Evolutionary conservation across 2,888 invertebrate genomes (phyloP).

Genomic region (Protula sp.): DNA sequence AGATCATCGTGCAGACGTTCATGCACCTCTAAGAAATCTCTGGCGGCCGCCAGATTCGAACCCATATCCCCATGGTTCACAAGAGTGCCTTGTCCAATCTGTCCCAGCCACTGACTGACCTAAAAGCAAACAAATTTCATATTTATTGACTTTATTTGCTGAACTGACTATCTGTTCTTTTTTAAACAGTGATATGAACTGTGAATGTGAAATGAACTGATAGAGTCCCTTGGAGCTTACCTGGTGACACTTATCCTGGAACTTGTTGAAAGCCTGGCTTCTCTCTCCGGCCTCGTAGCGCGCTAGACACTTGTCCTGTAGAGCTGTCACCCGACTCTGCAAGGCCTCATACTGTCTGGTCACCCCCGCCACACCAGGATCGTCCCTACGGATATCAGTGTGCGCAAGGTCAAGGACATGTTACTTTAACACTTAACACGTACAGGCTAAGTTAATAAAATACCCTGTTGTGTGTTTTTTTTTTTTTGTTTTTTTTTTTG

Average conservation of each 20-base stretch:
- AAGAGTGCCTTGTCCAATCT: constrained; percentile 69
- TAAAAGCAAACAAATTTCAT: constrained; percentile 11
- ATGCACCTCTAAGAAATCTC: constrained; percentile 70
- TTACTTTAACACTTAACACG: too few relatives aligned
- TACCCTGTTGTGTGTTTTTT: too few relatives aligned
- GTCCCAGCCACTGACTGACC: constrained; percentile 69
- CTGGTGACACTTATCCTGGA: constrained; percentile 66
- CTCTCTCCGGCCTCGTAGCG: constrained; percentile 60
- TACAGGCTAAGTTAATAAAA: too few relatives aligned
- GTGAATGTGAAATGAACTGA: too few relatives aligned
- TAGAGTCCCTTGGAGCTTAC: too few relatives aligned
- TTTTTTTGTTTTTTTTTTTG: too few relatives aligned
- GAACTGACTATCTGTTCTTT: too few relatives aligned
- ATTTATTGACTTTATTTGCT: too few relatives aligned
- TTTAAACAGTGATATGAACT: neutral
- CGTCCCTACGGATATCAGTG: constrained; percentile 55
- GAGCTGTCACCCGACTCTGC: constrained; percentile 63
- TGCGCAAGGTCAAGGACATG: too few relatives aligned
- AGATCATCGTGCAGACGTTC: constrained; percentile 69
- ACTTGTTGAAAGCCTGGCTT: constrained; percentile 65
- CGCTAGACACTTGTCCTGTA: constrained; percentile 50
- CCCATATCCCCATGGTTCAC: constrained; percentile 72
- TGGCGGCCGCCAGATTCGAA: constrained; percentile 56
- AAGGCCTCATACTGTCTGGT: constrained; percentile 63
- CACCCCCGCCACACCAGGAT: constrained; percentile 62